phyloP scores from a whole-genome alignment of 2,113 vertebrate genomes.

The Tachysurus vachellii region DNA sequence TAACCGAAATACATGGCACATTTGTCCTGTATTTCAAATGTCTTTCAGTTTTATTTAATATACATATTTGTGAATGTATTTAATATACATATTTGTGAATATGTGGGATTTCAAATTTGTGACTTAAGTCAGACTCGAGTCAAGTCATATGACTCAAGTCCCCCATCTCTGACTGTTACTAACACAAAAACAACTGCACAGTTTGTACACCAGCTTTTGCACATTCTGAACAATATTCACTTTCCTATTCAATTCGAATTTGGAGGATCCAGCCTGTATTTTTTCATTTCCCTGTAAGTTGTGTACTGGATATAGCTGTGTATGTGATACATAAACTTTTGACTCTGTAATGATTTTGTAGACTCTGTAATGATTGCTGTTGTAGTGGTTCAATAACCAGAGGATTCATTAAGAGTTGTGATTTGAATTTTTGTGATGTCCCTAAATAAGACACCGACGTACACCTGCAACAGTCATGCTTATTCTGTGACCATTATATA shows the following conservation, averaged over 20 bases:
- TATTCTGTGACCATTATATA: background rate
- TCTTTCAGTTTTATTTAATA: background rate
- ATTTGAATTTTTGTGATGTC: background rate
- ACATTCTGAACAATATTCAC: too few species aligned
- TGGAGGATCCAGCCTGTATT: too few species aligned
- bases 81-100: background rate
- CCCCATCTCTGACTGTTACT: too few species aligned
- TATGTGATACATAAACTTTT: too few species aligned
- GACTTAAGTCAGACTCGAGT: too few species aligned
- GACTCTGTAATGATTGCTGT: background rate
- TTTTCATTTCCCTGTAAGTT: too few species aligned
- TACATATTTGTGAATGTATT: background rate
- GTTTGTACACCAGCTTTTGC: too few species aligned
- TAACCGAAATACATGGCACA: background rate
- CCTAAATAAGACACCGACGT: background rate
- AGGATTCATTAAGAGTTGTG: background rate
- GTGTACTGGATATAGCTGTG: too few species aligned
- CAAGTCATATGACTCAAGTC: too few species aligned
- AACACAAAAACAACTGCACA: too few species aligned
- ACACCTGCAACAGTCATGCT: background rate
- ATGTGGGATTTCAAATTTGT: too few species aligned
- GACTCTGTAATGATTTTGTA: background rate
- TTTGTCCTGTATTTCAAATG: background rate
- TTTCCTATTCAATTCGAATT: too few species aligned
- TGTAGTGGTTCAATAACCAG: background rate